phyloP scores from a whole-genome alignment of 1,140 invertebrate genomes.

The Ooceraea biroi region DNA sequence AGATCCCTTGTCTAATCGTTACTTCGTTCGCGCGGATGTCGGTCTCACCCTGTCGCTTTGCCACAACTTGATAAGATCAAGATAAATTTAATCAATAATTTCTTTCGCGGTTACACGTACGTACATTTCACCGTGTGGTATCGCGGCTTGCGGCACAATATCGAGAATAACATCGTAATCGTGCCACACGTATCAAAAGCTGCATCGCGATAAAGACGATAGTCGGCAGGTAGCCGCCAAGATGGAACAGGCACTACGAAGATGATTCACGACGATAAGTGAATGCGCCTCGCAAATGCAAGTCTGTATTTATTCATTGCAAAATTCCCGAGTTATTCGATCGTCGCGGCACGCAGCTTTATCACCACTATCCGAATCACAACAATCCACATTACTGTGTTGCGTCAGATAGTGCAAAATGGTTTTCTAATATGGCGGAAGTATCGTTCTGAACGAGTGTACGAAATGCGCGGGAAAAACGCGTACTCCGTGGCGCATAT shows the following conservation, averaged over 20 bases:
- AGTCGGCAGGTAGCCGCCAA: slow-evolving; percentile 55
- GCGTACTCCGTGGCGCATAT: too few relatives aligned
- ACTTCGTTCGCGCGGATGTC: not conserved
- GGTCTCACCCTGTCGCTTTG: not conserved
- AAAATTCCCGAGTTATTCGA: slow-evolving; percentile 26
- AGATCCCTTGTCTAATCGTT: not conserved
- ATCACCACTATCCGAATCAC: not conserved
- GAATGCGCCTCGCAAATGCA: slow-evolving; percentile 25
- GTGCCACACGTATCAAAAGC: slow-evolving; percentile 32
- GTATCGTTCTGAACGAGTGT: not conserved
- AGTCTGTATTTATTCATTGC: slow-evolving; percentile 27
- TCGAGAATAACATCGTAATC: slow-evolving; percentile 28
- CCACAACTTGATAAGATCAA: slow-evolving; percentile 3
- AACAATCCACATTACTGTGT: not conserved
- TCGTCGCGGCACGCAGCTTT: not conserved
- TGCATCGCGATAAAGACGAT: slow-evolving; percentile 62
- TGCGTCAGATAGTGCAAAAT: not conserved
- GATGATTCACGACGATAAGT: slow-evolving; percentile 75
- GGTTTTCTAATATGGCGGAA: not conserved
- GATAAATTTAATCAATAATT: slow-evolving; percentile 20
- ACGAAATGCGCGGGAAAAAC: not conserved
- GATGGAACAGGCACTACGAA: slow-evolving; percentile 61
- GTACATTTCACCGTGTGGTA: not conserved
- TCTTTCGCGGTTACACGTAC: slow-evolving; percentile 2
- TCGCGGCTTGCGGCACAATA: not conserved